These are phyloP conservation scores for Xestoiulus laeticollis DNA, from an alignment of 2,888 invertebrate species.

Conservation along the genomic window DNA sequence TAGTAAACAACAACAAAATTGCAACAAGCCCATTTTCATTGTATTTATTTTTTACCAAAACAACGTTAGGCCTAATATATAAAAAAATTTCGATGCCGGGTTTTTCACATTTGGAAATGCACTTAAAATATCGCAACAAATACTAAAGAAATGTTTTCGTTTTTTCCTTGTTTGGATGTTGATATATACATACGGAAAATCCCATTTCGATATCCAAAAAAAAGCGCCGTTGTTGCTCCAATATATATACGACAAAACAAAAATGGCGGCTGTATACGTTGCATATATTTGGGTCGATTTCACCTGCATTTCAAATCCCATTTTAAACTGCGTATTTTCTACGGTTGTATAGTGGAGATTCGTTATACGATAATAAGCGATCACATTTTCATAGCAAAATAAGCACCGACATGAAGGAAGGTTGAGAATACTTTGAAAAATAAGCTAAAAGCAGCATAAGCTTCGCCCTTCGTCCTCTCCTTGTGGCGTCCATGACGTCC, in stretches of 20 bases:
- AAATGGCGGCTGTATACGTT: not conserved
- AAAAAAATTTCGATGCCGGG: not conserved
- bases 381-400: not conserved
- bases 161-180: not conserved
- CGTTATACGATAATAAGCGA: not conserved
- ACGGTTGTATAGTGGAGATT: not conserved
- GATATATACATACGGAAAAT: not conserved
- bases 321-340: too few relatives aligned
- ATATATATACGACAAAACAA: not conserved
- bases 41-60: not conserved
- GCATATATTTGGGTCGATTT: not conserved
- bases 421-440: not conserved
- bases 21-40: not conserved
- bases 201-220: not conserved
- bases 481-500: not conserved
- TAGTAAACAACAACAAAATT: too few relatives aligned
- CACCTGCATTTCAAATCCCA: not conserved
- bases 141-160: not conserved
- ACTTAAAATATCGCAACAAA: not conserved
- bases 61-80: not conserved
- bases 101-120: not conserved
- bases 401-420: not conserved
- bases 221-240: not conserved
- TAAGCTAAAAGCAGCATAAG: not conserved
- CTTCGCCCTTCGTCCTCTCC: not conserved